Base-by-base conservation (phyloP, 2,113 vertebrate genomes). In the Oreochromis spilurus region DNA sequence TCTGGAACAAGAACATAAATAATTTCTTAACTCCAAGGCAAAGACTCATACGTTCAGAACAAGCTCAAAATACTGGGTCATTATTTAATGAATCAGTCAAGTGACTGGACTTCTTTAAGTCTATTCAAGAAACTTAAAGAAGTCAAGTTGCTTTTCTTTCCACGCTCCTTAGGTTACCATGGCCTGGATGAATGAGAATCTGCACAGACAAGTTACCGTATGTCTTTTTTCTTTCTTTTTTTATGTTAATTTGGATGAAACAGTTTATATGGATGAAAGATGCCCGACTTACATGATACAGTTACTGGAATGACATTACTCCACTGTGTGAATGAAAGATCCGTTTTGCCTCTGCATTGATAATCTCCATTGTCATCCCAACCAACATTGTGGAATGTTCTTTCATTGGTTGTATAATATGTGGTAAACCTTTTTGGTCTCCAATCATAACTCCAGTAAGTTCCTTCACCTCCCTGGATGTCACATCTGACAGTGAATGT, bases 11-110 rank as follows among this genome's bases (percentile, higher is more conserved):
- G 0, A 60, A 31, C 57, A 60, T 60, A 60, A 0, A 60, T 17
- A 31, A 60, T 31, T 60, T 60, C 0, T 31, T 60, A 60, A 60
- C 2, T 10, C 57, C 0, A 60, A 60, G 26, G 8, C 0, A 31
- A 60, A 17, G 14, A 60, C 0, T 60, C 14, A 60, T 9, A 0
- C 3, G 3, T 0, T 60, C 0, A 1, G 57, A 17, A 60, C 57
- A 60, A 60, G 10, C 57, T 60, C 57, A 17, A 60, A 60, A 17
- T 10, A 60, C 57, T 60, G 57, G 57, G 57, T 31, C 14, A 60
- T 9, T 0, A 60, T 60, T 60, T 60, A 60, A 17, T 60, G 1
- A 60, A 2, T 31, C 3, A 5, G 0, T 58, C 26, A 60, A 60
- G 57, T 17, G 14, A 60, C 57, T 60, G 1, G 1, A 60, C 57